phyloP scores from a whole-genome alignment of 2,797 vertebrate species.

The Enteromius thamalakanensis region DNA sequence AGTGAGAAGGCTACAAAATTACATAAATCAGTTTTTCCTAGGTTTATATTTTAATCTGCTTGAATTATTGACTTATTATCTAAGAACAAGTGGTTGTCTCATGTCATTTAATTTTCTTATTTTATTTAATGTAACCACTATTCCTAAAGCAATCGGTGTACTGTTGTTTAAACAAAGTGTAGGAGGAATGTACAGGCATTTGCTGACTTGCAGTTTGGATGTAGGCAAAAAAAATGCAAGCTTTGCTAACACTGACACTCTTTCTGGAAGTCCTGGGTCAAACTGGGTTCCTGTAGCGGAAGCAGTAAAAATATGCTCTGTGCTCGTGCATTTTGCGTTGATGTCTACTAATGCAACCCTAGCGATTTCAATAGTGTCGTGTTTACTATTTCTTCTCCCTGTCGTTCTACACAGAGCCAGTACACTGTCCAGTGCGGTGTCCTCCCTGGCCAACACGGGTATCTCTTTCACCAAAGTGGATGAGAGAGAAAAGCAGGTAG shows the following conservation, averaged over 20 bases:
- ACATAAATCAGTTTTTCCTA: background rate
- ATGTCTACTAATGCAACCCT: slow-evolving; percentile 11
- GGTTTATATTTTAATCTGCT: background rate
- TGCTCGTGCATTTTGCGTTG: background rate
- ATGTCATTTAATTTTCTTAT: background rate
- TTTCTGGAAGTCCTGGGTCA: slow-evolving; percentile 4
- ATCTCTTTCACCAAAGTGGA: slow-evolving; percentile 94
- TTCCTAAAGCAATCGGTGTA: background rate
- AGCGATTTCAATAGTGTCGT: slow-evolving; percentile 36
- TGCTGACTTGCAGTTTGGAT: slow-evolving; percentile 25
- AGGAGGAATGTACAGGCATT: slow-evolving; percentile 14
- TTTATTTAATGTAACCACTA: background rate
- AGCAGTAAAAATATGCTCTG: slow-evolving; percentile 25
- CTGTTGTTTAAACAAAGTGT: background rate
- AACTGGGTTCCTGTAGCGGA: slow-evolving; percentile 6
- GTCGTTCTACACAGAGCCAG: slow-evolving; percentile 80
- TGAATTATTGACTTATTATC: background rate
- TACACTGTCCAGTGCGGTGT: slow-evolving; percentile 93
- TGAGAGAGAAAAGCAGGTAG: slow-evolving; percentile 95
- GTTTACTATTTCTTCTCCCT: slow-evolving; percentile 32
- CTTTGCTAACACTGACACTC: slow-evolving; percentile 30
- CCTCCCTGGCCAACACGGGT: slow-evolving; percentile 93
- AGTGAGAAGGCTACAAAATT: background rate
- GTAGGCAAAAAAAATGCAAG: slow-evolving; percentile 13
- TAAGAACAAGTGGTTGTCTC: background rate